Evolutionary conservation across 1,140 invertebrate species (phyloP).

Genomic region (Mya arenaria): DNA sequence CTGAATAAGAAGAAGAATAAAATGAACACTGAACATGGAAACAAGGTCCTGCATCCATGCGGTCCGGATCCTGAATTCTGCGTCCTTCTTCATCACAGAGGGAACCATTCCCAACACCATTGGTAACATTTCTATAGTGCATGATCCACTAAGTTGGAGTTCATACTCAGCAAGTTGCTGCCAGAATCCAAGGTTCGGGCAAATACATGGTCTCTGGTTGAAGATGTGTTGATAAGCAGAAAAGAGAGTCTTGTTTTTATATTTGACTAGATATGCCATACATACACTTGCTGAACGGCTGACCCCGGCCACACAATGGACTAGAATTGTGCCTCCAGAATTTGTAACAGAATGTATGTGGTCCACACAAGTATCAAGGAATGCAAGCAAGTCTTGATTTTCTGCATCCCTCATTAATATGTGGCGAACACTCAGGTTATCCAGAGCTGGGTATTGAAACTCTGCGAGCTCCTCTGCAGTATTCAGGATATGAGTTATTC

Average conservation of each 20-base stretch:
- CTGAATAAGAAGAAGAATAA: slow-evolving; percentile 47
- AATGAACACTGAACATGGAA: slow-evolving; percentile 47
- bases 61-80: slow-evolving; percentile 47
- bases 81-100: slow-evolving; percentile 63
- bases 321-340: slow-evolving; percentile 86
- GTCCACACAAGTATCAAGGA: slow-evolving; percentile 85
- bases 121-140: slow-evolving; percentile 67
- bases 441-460: slow-evolving; percentile 40
- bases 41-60: slow-evolving; percentile 58
- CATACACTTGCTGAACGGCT: slow-evolving; percentile 91
- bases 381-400: slow-evolving; percentile 85
- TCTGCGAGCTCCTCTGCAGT: slow-evolving; percentile 89
- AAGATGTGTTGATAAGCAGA: slow-evolving; percentile 90
- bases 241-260: slow-evolving; percentile 87
- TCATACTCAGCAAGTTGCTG: slow-evolving; percentile 90
- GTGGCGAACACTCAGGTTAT: slow-evolving; percentile 70
- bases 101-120: slow-evolving; percentile 66
- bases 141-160: slow-evolving; percentile 83
- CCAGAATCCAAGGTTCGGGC: slow-evolving; percentile 95
- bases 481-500: slow-evolving; percentile 88
- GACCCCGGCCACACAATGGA: slow-evolving; percentile 94
- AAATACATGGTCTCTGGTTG: slow-evolving; percentile 87
- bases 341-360: slow-evolving; percentile 59
- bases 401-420: slow-evolving; percentile 87
- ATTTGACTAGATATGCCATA: slow-evolving; percentile 93